A percentile compares a stretch with the other conserved stretches of the same genome.
Evolutionary conservation across 2,888 invertebrate genomes (phyloP).

Genomic region (Neuroscelio doddi): DNA sequence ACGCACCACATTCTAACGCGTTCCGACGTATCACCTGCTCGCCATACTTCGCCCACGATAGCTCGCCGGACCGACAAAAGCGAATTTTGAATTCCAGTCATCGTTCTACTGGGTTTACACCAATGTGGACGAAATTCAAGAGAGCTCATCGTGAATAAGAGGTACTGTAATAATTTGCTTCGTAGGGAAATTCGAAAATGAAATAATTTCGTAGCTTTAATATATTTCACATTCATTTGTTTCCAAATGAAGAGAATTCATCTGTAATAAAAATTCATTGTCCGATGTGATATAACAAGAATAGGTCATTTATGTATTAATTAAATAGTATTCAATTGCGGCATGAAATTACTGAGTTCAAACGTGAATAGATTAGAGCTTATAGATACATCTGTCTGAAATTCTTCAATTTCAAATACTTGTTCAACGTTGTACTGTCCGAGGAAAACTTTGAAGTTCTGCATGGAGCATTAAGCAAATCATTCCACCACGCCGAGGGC

Average conservation of each 20-base stretch:
- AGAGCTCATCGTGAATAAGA: conserved; percentile 19
- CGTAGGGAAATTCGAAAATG: conserved; percentile 7
- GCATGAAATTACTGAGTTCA: neutral
- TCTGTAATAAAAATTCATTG: too few species aligned
- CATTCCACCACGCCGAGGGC: conserved; percentile 57
- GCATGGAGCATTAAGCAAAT: conserved; percentile 59
- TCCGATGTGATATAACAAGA: too few species aligned
- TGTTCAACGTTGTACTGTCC: conserved; percentile 15
- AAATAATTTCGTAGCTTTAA: too few species aligned
- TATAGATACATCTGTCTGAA: conserved; percentile 28
- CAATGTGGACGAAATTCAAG: conserved; percentile 11
- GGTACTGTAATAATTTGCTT: conserved; percentile 20
- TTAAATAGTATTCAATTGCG: too few species aligned
- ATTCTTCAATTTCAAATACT: conserved; percentile 20
- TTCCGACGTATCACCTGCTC: conserved; percentile 54
- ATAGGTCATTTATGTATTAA: too few species aligned
- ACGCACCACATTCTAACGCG: conserved; percentile 56
- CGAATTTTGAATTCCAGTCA: conserved; percentile 38
- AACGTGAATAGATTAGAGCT: conserved; percentile 26
- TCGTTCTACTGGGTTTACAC: conserved; percentile 4
- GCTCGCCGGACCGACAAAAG: conserved; percentile 28
- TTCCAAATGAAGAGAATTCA: too few species aligned
- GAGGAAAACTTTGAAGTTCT: conserved; percentile 45
- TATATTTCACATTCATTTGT: conserved; percentile 23
- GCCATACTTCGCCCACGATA: conserved; percentile 24